Evolutionary conservation across 2,113 vertebrate genomes (phyloP), one percentile per base, ranked within the genome.

Genomic region (Blennius ocellaris): DNA sequence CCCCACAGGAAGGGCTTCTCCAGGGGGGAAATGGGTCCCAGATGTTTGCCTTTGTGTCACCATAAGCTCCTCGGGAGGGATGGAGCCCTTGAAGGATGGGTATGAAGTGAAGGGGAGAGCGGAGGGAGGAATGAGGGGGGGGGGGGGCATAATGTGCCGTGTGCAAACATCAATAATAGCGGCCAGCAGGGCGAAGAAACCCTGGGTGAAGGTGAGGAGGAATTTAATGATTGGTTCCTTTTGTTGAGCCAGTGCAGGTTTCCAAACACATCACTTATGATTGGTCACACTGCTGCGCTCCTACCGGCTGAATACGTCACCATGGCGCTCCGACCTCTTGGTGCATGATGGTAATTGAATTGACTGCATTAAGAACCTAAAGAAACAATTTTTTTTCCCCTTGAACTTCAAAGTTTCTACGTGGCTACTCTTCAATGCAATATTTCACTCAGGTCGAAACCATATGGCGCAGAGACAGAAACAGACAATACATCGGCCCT

Each of bases 1-100:
- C 92, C 91, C 92, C 91, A 93, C 92, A 93, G 93, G 92, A 94
- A 93, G 90, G 86, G 83, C 87, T 87, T 86, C 87, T 90, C 90
- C 84, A 87, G 80, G 73, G 86, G 87, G 92, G 90, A 93, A 94
- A 94, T 94, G 82, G 90, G 84, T 93, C 89, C 93, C 93, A 93
- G 92, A 94, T 94, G 92, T 90, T 68, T 78, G 85, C 78, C 69
- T 86, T 87, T 89, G 87, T 92, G 90, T 87, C 88, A 87, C 89
- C 83, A 78, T 45, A 64, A 79, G 81, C 90, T 87, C 87, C 89
- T 85, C 70, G 14, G 85, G 84, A 88, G 88, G 84, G 80, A 88
- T 88, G 87, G 90, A 86, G 88, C 81, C 39, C 45, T 70, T 78
- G 82, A 76, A 49, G 79, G 77, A 84, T 88, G 86, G 84, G 72